Evolutionary conservation across 2,797 vertebrate species (phyloP).

Genomic region (Choloepus didactylus): DNA sequence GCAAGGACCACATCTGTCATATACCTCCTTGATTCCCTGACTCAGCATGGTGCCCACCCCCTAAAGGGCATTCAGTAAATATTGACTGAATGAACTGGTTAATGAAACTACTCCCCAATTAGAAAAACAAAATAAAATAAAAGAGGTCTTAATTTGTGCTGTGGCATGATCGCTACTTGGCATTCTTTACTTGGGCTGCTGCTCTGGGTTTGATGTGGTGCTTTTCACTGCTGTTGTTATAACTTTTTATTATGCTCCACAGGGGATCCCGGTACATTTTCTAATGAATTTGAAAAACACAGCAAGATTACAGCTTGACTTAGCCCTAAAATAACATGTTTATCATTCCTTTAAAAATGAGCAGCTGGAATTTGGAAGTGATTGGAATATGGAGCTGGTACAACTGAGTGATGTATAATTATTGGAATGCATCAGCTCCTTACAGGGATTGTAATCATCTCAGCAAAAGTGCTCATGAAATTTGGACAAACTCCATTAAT

Average conservation of each 20-base stretch:
- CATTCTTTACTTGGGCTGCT: not conserved
- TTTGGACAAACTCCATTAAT: slow-evolving; percentile 65
- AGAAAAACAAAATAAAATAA: not conserved
- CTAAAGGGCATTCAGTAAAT: not conserved
- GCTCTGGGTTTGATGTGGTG: not conserved
- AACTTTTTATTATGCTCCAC: not conserved
- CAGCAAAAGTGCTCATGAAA: slow-evolving; percentile 66
- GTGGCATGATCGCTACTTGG: not conserved
- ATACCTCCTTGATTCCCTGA: not conserved
- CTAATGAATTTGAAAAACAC: slow-evolving; percentile 50
- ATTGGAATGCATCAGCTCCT: slow-evolving; percentile 64
- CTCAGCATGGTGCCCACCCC: not conserved
- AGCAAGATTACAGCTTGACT: slow-evolving; percentile 23
- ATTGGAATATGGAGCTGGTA: slow-evolving; percentile 60
- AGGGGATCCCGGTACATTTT: not conserved
- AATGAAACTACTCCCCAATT: not conserved
- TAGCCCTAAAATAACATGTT: slow-evolving; percentile 56
- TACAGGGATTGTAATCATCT: slow-evolving; percentile 68
- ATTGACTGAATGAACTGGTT: not conserved
- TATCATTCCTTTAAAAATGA: slow-evolving; percentile 61
- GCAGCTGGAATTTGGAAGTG: slow-evolving; percentile 65
- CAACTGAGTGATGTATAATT: slow-evolving; percentile 66
- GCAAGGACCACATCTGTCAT: not conserved
- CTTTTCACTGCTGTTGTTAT: slow-evolving; percentile 40
- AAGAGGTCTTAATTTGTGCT: not conserved